Evolutionary conservation across 2,888 invertebrate genomes (phyloP).

Genomic region (Empis livida): DNA sequence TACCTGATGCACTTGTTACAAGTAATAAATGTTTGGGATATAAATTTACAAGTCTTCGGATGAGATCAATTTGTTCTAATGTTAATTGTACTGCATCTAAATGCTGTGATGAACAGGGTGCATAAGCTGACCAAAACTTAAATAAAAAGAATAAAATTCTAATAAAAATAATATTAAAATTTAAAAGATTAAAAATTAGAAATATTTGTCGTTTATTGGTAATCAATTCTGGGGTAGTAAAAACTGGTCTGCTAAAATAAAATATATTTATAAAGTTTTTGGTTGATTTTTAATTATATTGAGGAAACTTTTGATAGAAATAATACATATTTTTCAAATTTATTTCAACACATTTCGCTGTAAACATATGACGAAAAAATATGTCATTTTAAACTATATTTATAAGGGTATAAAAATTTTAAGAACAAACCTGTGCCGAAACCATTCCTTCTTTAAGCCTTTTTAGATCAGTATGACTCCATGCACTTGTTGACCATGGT

Average conservation of each 20-base stretch:
- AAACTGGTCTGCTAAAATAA: too few species aligned
- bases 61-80: constrained; percentile 75
- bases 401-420: too few species aligned
- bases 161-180: neutral
- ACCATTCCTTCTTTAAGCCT: constrained; percentile 51
- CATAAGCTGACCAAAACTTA: constrained; percentile 81
- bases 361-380: too few species aligned
- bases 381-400: too few species aligned
- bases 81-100: constrained; percentile 74
- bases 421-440: constrained; percentile 51
- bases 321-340: too few species aligned
- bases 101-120: constrained; percentile 68
- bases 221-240: too few species aligned
- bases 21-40: constrained; percentile 66
- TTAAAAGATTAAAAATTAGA: neutral
- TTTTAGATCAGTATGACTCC: constrained; percentile 58
- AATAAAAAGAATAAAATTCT: constrained; percentile 13
- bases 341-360: too few species aligned
- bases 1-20: constrained; percentile 68
- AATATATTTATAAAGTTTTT: too few species aligned
- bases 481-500: constrained; percentile 63
- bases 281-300: too few species aligned
- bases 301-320: too few species aligned
- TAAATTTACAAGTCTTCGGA: constrained; percentile 64
- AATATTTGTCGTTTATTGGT: neutral